Evolutionary conservation across 1,140 invertebrate species (phyloP).

Genomic region (Centruroides sculpturatus): DNA sequence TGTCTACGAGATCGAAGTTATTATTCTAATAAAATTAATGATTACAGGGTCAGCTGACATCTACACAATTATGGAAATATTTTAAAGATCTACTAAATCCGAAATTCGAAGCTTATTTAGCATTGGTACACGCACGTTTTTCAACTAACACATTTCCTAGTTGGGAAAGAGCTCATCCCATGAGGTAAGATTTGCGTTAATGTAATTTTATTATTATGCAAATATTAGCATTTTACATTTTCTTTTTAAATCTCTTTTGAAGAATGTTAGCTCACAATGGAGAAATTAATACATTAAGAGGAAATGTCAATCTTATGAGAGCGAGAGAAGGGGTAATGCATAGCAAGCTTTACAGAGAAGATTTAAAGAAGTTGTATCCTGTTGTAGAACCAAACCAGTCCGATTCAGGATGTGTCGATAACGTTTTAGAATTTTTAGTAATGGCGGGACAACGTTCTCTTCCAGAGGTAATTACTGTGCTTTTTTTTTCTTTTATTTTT

Average conservation of each 20-base stretch:
- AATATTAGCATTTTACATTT: neutral
- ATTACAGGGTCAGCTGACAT: conserved; percentile 72
- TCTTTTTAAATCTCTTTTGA: conserved; percentile 17
- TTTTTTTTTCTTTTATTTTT: no score
- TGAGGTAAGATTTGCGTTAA: conserved; percentile 46
- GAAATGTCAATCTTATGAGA: conserved; percentile 97
- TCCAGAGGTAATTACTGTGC: conserved; percentile 51
- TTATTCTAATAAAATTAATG: no score
- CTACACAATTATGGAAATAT: conserved; percentile 85
- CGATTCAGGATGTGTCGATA: conserved; percentile 93
- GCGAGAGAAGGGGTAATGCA: conserved; percentile 97
- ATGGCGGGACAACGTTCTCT: conserved; percentile 76
- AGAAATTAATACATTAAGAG: conserved; percentile 95
- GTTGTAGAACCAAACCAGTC: conserved; percentile 96
- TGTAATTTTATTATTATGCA: neutral
- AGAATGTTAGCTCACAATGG: conserved; percentile 96
- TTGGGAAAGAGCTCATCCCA: conserved; percentile 97
- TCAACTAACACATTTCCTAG: conserved; percentile 98
- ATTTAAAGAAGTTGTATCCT: conserved; percentile 80
- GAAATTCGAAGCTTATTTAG: conserved; percentile 82
- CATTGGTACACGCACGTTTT: conserved; percentile 91
- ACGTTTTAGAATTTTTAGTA: conserved; percentile 92
- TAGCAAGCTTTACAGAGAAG: conserved; percentile 58
- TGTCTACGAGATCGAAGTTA: no score
- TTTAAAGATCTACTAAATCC: conserved; percentile 55